Conservation (phyloP, 2,888 invertebrate genomes). For the Pinctada fucata region DNA sequence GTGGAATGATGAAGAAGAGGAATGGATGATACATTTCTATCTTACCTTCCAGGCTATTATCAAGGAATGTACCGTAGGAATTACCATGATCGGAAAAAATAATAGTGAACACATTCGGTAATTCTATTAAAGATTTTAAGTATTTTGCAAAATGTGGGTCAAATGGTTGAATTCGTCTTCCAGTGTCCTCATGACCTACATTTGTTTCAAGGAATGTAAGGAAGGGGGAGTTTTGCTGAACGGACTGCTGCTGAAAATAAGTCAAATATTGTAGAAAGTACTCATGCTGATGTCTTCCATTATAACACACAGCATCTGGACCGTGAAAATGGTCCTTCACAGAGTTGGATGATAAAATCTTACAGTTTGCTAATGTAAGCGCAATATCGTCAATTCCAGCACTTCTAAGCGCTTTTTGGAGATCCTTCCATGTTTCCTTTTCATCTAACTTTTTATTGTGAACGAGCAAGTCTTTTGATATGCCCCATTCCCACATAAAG, state of each 20-base stretch:
- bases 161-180: conserved; percentile 59
- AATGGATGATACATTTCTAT: conserved; percentile 65
- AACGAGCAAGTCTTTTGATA: conserved; percentile 64
- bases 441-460: conserved; percentile 46
- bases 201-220: conserved; percentile 59
- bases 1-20: conserved; percentile 62
- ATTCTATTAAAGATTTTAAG: conserved; percentile 39
- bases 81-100: conserved; percentile 70
- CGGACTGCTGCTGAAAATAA: conserved; percentile 48
- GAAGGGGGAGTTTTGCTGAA: conserved; percentile 43
- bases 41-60: conserved; percentile 53
- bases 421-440: conserved; percentile 49
- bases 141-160: conserved; percentile 56
- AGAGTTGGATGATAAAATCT: conserved; percentile 52
- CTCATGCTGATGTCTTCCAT: conserved; percentile 62
- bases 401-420: conserved; percentile 47
- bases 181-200: conserved; percentile 64
- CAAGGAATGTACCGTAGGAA: conserved; percentile 62
- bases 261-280: conserved; percentile 61
- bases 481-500: conserved; percentile 67
- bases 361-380: conserved; percentile 59
- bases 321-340: conserved; percentile 64
- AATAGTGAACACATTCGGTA: conserved; percentile 60
- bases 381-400: conserved; percentile 59
- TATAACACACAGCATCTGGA: conserved; percentile 62